Conservation (phyloP, 2,888 invertebrate genomes). For the Microctonus hyperodae region DNA sequence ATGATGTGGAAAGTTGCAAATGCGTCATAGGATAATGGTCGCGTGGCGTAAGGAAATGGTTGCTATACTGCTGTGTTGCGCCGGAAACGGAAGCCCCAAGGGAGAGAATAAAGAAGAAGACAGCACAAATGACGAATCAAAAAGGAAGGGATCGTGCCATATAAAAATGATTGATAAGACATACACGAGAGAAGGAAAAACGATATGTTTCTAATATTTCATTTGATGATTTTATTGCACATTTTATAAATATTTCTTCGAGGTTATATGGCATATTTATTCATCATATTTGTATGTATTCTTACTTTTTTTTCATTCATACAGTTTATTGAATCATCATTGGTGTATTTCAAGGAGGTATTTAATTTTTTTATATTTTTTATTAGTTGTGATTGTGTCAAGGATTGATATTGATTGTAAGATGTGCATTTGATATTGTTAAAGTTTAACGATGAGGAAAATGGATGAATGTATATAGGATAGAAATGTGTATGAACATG, state of each 20-base stretch:
- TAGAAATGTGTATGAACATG: not conserved
- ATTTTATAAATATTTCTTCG: not conserved
- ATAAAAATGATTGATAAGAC: not conserved
- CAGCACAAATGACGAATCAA: not conserved
- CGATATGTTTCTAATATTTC: not conserved
- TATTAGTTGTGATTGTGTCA: not conserved
- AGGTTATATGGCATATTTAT: no score
- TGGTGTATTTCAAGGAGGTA: not conserved
- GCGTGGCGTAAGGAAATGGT: constrained; percentile 45
- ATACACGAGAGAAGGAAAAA: not conserved
- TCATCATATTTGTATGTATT: no score
- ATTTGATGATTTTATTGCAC: not conserved
- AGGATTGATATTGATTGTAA: not conserved
- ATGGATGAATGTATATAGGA: not conserved
- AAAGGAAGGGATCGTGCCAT: not conserved
- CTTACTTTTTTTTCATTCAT: not conserved
- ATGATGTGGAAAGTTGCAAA: constrained; percentile 35
- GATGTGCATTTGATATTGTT: not conserved
- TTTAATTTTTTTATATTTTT: not conserved
- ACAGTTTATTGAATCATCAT: not conserved
- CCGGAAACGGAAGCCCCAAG: constrained; percentile 41
- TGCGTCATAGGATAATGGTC: constrained; percentile 36
- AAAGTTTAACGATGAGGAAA: not conserved
- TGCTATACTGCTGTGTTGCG: constrained; percentile 27
- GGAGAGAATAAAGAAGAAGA: constrained; percentile 26